phyloP scores from a whole-genome alignment of 2,888 invertebrate genomes.

The Proisotoma minuta region DNA sequence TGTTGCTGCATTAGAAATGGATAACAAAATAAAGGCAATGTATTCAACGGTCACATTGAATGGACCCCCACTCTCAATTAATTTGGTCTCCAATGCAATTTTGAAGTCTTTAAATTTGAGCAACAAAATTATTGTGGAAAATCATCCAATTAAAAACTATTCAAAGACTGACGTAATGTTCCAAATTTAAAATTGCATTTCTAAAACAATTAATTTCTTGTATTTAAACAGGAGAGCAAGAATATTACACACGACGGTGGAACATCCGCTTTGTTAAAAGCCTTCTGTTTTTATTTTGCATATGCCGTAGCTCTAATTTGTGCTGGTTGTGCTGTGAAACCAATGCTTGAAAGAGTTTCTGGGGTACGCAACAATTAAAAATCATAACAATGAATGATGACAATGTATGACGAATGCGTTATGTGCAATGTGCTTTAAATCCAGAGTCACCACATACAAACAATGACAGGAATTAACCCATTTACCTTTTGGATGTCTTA shows the following conservation, averaged over 20 bases:
- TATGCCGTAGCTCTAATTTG: conserved; percentile 23
- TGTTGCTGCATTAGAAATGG: conserved; percentile 1
- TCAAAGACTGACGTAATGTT: conserved; percentile 10
- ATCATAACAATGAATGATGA: background rate
- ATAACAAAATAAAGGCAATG: background rate
- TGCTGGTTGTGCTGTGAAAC: conserved; percentile 20
- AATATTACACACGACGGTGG: conserved; percentile 10
- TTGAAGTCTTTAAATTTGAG: background rate
- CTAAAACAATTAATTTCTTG: background rate
- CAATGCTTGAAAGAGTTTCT: conserved; percentile 20
- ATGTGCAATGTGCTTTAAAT: background rate
- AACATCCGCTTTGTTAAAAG: conserved; percentile 6
- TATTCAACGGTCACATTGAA: conserved; percentile 6
- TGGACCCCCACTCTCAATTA: conserved; percentile 2
- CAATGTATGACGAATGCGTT: background rate
- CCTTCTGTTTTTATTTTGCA: conserved; percentile 25
- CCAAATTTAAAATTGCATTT: background rate
- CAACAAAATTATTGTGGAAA: conserved; percentile 17
- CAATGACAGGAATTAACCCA: conserved; percentile 22
- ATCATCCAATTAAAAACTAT: conserved; percentile 19
- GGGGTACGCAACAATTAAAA: conserved; percentile 9
- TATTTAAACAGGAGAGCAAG: background rate
- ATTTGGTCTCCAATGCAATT: conserved; percentile 3
- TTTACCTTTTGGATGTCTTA: conserved; percentile 23
- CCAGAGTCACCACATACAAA: conserved; percentile 24